Percentiles rank a stretch among this genome's conserved stretches.
Conservation (phyloP, 2,113 vertebrate species). For the Ammodramus savannarum region DNA sequence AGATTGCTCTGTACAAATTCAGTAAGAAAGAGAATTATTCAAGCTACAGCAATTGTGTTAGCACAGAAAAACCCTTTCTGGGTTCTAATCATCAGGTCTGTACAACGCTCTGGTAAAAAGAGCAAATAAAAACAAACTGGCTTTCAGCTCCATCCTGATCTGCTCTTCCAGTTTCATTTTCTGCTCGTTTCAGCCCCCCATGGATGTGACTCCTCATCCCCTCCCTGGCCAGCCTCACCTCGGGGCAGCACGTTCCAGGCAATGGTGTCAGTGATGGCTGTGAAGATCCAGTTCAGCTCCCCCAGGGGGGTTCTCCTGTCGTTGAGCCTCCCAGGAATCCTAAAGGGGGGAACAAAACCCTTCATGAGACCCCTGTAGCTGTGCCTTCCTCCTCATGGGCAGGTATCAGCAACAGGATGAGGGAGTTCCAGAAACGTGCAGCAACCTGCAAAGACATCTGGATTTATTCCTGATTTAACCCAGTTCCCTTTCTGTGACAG, state of each 20-base stretch:
- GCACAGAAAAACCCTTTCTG: not conserved
- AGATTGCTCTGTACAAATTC: not conserved
- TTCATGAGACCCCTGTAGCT: rapidly evolving
- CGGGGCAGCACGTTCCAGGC: slow-evolving; percentile 97
- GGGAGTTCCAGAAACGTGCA: not conserved
- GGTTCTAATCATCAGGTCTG: not conserved
- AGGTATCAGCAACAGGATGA: not conserved
- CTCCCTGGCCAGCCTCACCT: slow-evolving; percentile 70
- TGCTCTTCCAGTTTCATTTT: not conserved
- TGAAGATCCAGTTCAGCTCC: slow-evolving; percentile 99
- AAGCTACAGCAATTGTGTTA: not conserved
- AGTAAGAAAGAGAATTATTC: not conserved
- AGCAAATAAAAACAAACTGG: not conserved
- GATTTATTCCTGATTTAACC: not conserved
- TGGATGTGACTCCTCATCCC: not conserved
- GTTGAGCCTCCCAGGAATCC: slow-evolving; percentile 95
- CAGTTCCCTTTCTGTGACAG: not conserved
- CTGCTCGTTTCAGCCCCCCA: not conserved
- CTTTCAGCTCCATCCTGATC: not conserved
- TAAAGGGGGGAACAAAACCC: slow-evolving; percentile 13
- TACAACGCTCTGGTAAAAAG: not conserved
- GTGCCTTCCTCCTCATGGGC: not conserved
- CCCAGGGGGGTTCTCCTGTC: slow-evolving; percentile 96
- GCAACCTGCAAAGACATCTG: not conserved
- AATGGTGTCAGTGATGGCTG: slow-evolving; percentile 97